These are phyloP conservation scores for Molothrus ater DNA, from an alignment of 2,797 vertebrate genomes.

Conservation along the genomic window DNA sequence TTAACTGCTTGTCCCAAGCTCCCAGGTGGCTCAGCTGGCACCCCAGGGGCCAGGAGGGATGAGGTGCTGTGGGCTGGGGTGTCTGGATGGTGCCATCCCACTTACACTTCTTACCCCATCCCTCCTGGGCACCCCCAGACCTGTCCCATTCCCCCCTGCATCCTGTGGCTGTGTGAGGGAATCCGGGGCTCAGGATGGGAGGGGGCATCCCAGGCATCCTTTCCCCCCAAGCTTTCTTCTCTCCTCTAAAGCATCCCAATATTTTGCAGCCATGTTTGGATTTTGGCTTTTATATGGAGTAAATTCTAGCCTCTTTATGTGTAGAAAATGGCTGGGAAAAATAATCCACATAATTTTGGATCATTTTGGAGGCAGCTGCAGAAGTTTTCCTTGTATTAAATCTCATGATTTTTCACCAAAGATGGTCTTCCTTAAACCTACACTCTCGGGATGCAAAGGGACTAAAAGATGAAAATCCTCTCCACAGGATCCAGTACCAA, in stretches of 20 bases:
- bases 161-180: accelerated
- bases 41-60: accelerated
- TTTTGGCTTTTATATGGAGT: not conserved
- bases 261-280: not conserved
- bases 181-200: not conserved
- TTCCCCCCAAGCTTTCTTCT: not conserved
- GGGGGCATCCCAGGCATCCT: not conserved
- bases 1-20: not conserved
- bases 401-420: not conserved
- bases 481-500: not conserved
- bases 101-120: not conserved
- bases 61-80: not conserved
- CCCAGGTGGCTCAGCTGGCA: not conserved
- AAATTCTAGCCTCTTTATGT: not conserved
- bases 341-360: not conserved
- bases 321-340: not conserved
- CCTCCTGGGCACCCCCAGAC: not conserved
- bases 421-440: not conserved
- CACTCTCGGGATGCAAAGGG: not conserved
- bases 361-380: not conserved
- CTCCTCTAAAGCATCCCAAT: not conserved
- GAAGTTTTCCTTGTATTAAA: not conserved
- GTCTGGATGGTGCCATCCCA: not conserved
- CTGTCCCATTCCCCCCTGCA: not conserved
- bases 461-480: not conserved